Conservation (phyloP, 2,888 invertebrate genomes). For the Ormyrus nitidulus region DNA sequence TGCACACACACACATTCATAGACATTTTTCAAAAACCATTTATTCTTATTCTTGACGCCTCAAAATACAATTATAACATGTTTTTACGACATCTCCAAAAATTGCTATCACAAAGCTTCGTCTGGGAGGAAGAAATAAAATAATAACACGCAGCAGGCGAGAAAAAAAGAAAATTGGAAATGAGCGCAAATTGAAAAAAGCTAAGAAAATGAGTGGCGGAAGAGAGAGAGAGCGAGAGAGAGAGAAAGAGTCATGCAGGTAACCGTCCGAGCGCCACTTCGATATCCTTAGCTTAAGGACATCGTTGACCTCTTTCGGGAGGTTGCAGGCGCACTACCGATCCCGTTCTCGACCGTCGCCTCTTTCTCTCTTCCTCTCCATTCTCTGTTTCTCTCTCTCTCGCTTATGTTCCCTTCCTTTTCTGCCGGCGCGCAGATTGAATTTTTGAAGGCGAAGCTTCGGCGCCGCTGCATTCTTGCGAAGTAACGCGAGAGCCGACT, state of each 20-base stretch:
- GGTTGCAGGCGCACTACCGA: conserved; percentile 40
- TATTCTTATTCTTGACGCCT: no score
- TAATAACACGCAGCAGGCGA: background rate
- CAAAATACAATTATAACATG: no score
- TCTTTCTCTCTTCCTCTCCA: conserved; percentile 26
- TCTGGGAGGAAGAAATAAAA: background rate
- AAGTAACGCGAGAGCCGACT: conserved; percentile 21
- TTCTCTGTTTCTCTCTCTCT: no score
- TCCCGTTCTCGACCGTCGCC: conserved; percentile 61
- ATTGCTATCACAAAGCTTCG: no score
- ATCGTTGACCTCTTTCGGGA: conserved; percentile 70
- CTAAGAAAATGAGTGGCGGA: background rate
- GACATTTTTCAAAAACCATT: no score
- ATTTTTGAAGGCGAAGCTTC: conserved; percentile 35
- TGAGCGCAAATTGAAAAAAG: conserved; percentile 25
- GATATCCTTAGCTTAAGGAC: conserved; percentile 71
- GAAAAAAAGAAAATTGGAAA: background rate
- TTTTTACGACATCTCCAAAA: no score
- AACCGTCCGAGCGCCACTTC: conserved; percentile 62
- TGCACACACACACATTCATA: no score
- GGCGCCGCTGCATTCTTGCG: conserved; percentile 22
- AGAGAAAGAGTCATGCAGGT: conserved; percentile 14
- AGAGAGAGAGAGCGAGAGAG: background rate
- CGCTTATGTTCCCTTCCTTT: no score
- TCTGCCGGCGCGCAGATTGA: conserved; percentile 41